Evolutionary conservation across 2,113 vertebrate species (phyloP), one percentile per base, ranked within the genome.

Genomic region (Dipodomys ordii): DNA sequence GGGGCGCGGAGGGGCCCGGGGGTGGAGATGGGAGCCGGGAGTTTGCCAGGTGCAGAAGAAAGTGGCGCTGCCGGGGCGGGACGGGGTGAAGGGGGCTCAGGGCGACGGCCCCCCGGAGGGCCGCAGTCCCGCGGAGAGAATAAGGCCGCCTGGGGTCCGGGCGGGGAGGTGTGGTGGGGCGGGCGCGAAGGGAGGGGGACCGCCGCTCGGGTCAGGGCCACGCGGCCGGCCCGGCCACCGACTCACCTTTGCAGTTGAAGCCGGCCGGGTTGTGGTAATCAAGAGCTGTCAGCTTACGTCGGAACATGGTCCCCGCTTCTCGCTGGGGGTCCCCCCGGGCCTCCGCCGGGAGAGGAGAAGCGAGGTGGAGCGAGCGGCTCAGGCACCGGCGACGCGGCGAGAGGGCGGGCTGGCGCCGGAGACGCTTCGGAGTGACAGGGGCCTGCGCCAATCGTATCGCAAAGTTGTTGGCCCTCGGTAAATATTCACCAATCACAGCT

Each of bases 191-290:
- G 27, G 2, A 62, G 30, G 27, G n/a, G 62, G 32, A 46, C 20
- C 8, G 9, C 62, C 46, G 7, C 53, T 19, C 1, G n/a, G 25
- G 35, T 18, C 67, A 28, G 1, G 7, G 74, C 27, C 13, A 23
- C 32, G 53, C 28, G 16, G 73, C n/a, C 12, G 30, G 62, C 20
- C 3, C 1, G 6, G 39, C 23, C 28, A 25, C 30, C 12, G 7
- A 57, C 98, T 98, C 97, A 99, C 99, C 99, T 98, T 97, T 98
- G 96, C 98, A 98, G 96, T 99, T 99, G 96, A 99, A 99, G 35
- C 97, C 98, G 5, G 95, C 49, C 0, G 99, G 99, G 87, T 99
- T 99, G 96, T 99, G 99, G 86, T 99, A 99, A 71, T 99, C 99
- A 13, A 99, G 97, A 1, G 99, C 99, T 67, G 99, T 98, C 15